phyloP scores from a whole-genome alignment of 2,113 vertebrate species.

The Festucalex cinctus region DNA sequence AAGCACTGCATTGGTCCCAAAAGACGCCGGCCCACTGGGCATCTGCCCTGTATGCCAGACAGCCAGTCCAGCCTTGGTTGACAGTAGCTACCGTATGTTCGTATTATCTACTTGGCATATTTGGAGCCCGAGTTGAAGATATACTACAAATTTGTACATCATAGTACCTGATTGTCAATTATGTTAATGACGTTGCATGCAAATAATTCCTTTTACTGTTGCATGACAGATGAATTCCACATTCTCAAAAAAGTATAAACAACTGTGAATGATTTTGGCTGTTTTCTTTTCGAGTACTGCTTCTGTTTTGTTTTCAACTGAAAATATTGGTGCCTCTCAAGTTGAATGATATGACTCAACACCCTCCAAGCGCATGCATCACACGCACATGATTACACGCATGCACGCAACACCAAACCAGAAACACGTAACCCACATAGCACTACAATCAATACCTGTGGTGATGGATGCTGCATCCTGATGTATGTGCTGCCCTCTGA shows the following conservation, averaged over 20 bases:
- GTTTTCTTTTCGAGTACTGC: constrained; percentile 2
- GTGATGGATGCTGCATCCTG: constrained; percentile 56
- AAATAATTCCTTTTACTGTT: no score
- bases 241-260: no score
- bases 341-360: constrained; percentile 32
- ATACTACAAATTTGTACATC: no score
- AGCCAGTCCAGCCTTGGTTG: no score
- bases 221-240: no score
- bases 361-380: constrained; percentile 10
- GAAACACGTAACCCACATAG: background rate
- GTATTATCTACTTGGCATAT: no score
- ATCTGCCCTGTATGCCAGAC: no score
- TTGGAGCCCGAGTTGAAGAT: no score
- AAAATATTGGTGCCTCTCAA: constrained; percentile 34
- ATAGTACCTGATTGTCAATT: background rate
- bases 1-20: no score
- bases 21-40: no score
- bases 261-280: background rate
- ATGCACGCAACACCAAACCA: background rate
- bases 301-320: constrained; percentile 11
- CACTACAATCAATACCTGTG: constrained; percentile 45
- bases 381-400: constrained; percentile 1
- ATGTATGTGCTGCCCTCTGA: constrained; percentile 55
- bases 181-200: no score
- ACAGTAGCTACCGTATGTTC: no score